Evolutionary conservation across 2,113 vertebrate genomes (phyloP).

Genomic region (western clawed frog (Xenopus tropicalis)): UCB_Xtro_10.0 CM004449.2:44967001-44967500

Average conservation of each 20-base stretch:
- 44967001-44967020: no score
- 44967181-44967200: constrained; percentile 38
- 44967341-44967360: no score
- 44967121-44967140: constrained; percentile 1
- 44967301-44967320: neutral
- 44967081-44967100: neutral
- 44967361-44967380: no score
- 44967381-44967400: no score
- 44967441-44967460: no score
- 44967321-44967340: neutral
- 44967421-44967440: no score
- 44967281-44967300: constrained; percentile 29
- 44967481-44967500: no score
- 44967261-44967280: constrained; percentile 30
- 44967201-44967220: constrained; percentile 28
- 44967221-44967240: neutral
- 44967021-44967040: no score
- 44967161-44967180: constrained; percentile 27
- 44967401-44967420: no score
- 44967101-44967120: neutral
- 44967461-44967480: no score
- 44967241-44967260: constrained; percentile 15
- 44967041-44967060: no score
- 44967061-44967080: no score
- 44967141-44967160: constrained; percentile 14